Conservation (phyloP, 2,888 invertebrate genomes). For the Drosophila cracens region DNA sequence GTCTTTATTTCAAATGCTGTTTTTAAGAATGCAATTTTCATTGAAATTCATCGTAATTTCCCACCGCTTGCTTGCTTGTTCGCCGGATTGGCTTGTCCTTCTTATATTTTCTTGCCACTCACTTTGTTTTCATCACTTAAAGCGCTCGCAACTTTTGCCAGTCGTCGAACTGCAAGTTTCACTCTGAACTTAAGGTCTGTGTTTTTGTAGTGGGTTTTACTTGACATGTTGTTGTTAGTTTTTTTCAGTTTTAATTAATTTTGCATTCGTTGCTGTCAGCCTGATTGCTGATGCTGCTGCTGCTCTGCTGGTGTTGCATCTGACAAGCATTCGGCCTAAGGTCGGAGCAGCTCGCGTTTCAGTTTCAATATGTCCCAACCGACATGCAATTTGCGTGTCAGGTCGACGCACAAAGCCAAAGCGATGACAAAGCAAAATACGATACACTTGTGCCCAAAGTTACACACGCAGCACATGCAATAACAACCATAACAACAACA, state of each 20-base stretch:
- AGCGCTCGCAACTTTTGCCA: constrained; percentile 44
- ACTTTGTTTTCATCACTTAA: constrained; percentile 48
- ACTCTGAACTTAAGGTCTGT: constrained; percentile 20
- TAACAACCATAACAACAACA: background rate
- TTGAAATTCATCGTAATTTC: constrained; percentile 74
- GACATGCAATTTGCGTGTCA: constrained; percentile 48
- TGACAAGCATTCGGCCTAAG: constrained; percentile 57
- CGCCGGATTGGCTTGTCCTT: background rate
- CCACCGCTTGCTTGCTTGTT: background rate
- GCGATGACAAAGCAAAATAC: constrained; percentile 58
- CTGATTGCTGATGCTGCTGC: background rate
- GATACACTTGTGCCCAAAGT: constrained; percentile 15
- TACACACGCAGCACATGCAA: background rate
- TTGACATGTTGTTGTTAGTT: constrained; percentile 31
- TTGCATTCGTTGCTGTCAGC: constrained; percentile 44
- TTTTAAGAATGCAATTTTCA: constrained; percentile 77
- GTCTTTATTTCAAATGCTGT: constrained; percentile 70
- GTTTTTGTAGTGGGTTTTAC: constrained; percentile 1
- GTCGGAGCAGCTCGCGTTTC: constrained; percentile 27
- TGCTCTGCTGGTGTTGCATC: constrained; percentile 34
- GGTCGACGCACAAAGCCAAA: constrained; percentile 39
- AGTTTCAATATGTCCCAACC: constrained; percentile 41
- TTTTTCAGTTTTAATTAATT: constrained; percentile 72
- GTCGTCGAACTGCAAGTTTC: constrained; percentile 24
- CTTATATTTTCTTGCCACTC: constrained; percentile 18